Evolutionary conservation across 92 coral and sea anemone genomes (phyloP).

Genomic region (Porites evermanni): DNA sequence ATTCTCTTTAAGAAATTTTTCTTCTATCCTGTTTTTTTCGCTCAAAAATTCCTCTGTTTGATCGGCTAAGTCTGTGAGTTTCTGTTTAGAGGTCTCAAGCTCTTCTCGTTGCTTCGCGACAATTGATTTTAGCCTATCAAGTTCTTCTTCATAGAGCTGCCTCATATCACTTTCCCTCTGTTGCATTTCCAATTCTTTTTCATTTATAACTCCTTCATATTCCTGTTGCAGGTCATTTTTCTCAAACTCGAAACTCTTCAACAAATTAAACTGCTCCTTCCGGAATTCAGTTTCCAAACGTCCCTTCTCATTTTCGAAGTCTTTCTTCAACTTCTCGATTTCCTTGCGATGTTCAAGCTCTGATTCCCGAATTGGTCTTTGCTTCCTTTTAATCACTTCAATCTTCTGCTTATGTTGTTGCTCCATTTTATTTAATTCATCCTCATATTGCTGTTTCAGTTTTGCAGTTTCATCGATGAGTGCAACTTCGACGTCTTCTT

Average conservation of each 20-base stretch:
- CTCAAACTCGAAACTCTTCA: constrained; percentile 91
- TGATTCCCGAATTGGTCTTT: constrained; percentile 59
- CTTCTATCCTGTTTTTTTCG: constrained; percentile 65
- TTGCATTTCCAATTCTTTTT: constrained; percentile 69
- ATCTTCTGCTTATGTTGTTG: constrained; percentile 55
- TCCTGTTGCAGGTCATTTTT: constrained; percentile 78
- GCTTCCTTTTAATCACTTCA: constrained; percentile 59
- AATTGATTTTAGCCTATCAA: constrained; percentile 39
- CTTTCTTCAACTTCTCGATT: constrained; percentile 55
- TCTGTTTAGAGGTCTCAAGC: constrained; percentile 53
- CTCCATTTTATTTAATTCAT: constrained; percentile 61
- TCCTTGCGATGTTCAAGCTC: constrained; percentile 67
- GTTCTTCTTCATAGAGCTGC: constrained; percentile 48
- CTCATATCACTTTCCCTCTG: constrained; percentile 58
- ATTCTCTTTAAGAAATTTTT: constrained; percentile 59
- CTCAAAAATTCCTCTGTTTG: constrained; percentile 58
- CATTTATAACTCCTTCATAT: constrained; percentile 61
- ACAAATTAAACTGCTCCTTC: constrained; percentile 77
- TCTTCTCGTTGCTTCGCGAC: constrained; percentile 59
- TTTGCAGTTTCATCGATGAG: constrained; percentile 80
- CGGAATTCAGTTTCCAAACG: constrained; percentile 80
- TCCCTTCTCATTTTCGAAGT: constrained; percentile 75
- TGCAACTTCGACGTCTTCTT: constrained; percentile 79
- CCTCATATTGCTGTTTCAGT: constrained; percentile 66
- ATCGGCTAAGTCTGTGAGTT: constrained; percentile 53